Evolutionary conservation across 2,797 vertebrate species (phyloP).

Genomic region (Syngnathus acus): DNA sequence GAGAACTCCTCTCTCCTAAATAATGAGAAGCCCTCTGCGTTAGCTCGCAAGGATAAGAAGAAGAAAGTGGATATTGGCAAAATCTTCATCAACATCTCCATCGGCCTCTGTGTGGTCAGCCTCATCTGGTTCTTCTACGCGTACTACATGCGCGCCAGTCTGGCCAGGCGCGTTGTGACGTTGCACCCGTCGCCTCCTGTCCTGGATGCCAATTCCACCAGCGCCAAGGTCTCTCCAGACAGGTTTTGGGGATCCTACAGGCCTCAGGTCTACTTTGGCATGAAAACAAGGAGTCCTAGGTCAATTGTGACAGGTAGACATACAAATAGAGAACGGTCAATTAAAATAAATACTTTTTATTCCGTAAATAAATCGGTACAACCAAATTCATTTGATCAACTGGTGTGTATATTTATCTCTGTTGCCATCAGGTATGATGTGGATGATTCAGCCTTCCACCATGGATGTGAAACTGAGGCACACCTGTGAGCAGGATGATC

Average conservation of each 20-base stretch:
- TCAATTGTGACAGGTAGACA: constrained; percentile 78
- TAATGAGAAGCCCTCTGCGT: constrained; percentile 63
- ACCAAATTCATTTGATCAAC: no score
- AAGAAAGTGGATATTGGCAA: constrained; percentile 74
- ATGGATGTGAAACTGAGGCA: constrained; percentile 76
- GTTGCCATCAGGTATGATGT: constrained; percentile 82
- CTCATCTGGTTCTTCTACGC: constrained; percentile 78
- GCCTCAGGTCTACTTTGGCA: constrained; percentile 91
- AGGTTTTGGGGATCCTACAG: constrained; percentile 93
- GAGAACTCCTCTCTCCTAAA: constrained; percentile 60
- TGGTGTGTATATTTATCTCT: background rate
- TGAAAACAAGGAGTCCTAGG: constrained; percentile 86
- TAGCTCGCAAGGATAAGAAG: constrained; percentile 72
- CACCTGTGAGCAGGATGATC: constrained; percentile 85
- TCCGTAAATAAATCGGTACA: no score
- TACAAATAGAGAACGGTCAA: background rate
- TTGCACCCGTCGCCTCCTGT: constrained; percentile 72
- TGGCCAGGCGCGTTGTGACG: constrained; percentile 71
- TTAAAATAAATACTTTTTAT: no score
- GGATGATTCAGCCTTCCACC: constrained; percentile 80
- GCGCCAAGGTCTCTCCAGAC: constrained; percentile 65
- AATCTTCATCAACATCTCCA: constrained; percentile 77
- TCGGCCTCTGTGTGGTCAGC: constrained; percentile 75
- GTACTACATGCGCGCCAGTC: constrained; percentile 68
- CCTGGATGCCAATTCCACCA: constrained; percentile 69